phyloP scores from a whole-genome alignment of 1,140 invertebrate species.

The Sarcophaga bullata region DNA sequence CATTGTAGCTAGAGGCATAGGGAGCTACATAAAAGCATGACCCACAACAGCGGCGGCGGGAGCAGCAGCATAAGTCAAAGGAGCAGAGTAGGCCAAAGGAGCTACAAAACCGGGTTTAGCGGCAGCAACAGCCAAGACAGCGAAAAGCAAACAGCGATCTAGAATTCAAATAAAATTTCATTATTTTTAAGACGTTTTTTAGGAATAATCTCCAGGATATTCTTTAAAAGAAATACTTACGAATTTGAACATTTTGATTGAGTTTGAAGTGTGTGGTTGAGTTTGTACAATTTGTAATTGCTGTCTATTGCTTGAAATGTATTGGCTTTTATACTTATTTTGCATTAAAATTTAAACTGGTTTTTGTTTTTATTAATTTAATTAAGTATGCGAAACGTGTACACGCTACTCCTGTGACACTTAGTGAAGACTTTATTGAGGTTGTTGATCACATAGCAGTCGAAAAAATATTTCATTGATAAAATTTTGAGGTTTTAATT shows the following conservation, averaged over 20 bases:
- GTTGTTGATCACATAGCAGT: too few species aligned
- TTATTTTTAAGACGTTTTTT: neutral
- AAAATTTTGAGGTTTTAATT: too few species aligned
- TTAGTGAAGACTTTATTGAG: too few species aligned
- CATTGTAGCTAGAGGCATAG: conserved; percentile 60
- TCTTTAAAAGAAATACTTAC: conserved; percentile 50
- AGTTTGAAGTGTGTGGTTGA: conserved; percentile 7
- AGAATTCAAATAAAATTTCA: neutral
- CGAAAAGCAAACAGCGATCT: conserved; percentile 61
- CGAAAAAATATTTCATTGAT: too few species aligned
- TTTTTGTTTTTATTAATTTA: too few species aligned
- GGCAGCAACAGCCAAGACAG: conserved; percentile 56
- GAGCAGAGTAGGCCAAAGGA: conserved; percentile 40
- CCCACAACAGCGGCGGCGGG: conserved; percentile 56
- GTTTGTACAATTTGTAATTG: conserved; percentile 26
- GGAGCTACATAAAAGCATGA: conserved; percentile 66
- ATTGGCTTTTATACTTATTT: conserved; percentile 28
- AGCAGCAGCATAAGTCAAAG: conserved; percentile 28
- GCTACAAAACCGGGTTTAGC: conserved; percentile 59
- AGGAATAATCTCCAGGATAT: neutral
- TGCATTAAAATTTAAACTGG: too few species aligned
- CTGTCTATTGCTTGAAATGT: too few species aligned
- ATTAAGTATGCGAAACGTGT: too few species aligned
- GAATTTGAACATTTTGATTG: conserved; percentile 59
- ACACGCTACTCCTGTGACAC: too few species aligned